Conservation (phyloP, 2,888 invertebrate genomes). For the Limenitis arthemis region DNA sequence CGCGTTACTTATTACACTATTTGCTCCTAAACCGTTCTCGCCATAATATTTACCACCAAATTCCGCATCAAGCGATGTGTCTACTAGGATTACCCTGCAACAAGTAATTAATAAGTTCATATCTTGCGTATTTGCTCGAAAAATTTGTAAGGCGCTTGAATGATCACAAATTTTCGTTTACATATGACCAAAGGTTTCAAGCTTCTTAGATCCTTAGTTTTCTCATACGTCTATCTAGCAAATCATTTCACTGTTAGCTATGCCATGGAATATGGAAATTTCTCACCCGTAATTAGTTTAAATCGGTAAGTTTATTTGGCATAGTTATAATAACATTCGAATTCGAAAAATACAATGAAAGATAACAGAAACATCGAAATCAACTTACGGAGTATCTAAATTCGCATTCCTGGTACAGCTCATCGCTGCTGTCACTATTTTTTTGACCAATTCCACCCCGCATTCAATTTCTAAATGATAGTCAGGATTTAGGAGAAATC, state of each 20-base stretch:
- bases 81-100: slow-evolving; percentile 49
- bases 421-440: slow-evolving; percentile 43
- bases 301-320: no score
- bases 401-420: slow-evolving; percentile 43
- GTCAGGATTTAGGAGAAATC: slow-evolving; percentile 49
- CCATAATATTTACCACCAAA: slow-evolving; percentile 44
- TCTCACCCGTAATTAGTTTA: no score
- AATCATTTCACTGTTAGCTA: no score
- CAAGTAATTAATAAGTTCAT: slow-evolving; percentile 1
- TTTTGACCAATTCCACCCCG: slow-evolving; percentile 41
- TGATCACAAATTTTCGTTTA: no score
- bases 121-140: slow-evolving; percentile 1
- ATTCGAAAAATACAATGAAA: background rate
- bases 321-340: no score
- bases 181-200: no score
- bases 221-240: no score
- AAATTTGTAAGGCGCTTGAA: slow-evolving; percentile 4
- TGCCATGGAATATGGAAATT: no score
- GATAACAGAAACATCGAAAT: background rate
- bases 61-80: slow-evolving; percentile 37
- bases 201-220: no score
- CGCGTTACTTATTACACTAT: slow-evolving; percentile 46
- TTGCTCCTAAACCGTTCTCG: slow-evolving; percentile 45
- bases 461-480: slow-evolving; percentile 37
- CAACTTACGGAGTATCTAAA: slow-evolving; percentile 49